These are phyloP conservation scores for Drosophila meridionalis DNA, from an alignment of 2,888 invertebrate genomes.

Conservation along the genomic window DNA sequence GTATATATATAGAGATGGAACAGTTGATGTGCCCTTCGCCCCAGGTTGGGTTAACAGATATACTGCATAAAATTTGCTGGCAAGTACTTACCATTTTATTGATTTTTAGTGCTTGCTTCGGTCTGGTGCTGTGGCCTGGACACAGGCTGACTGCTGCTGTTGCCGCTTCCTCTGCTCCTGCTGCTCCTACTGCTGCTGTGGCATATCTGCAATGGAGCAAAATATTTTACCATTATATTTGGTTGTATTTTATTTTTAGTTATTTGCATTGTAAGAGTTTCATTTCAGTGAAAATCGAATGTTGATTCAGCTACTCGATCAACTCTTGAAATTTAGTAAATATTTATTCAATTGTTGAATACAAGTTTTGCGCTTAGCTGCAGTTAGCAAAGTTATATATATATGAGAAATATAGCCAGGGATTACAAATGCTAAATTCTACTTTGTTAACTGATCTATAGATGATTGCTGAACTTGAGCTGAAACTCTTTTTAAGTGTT, in stretches of 20 bases:
- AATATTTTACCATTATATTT: conserved; percentile 56
- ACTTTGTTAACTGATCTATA: neutral
- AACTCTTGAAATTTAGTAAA: neutral
- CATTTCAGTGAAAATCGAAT: conserved; percentile 9
- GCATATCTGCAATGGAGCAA: conserved; percentile 61
- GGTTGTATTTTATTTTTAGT: conserved; percentile 26
- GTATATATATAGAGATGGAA: neutral
- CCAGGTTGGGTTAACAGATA: conserved; percentile 7
- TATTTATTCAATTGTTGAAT: neutral
- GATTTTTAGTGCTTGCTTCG: conserved; percentile 56
- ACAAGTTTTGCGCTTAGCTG: neutral
- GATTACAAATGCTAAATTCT: neutral
- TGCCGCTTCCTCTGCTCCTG: neutral
- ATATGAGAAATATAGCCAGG: neutral
- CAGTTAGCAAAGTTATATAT: neutral
- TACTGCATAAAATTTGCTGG: conserved; percentile 31
- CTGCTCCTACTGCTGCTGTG: conserved; percentile 11
- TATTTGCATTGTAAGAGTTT: conserved; percentile 46
- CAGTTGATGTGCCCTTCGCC: no score
- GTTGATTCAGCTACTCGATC: conserved; percentile 12
- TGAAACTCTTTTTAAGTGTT: neutral
- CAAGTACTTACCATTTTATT: conserved; percentile 74
- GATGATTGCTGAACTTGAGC: neutral
- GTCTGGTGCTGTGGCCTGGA: conserved; percentile 27
- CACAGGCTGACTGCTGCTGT: conserved; percentile 7